Evolutionary conservation across 1,140 invertebrate species (phyloP).

Genomic region (Brachionus plicatilis): DNA sequence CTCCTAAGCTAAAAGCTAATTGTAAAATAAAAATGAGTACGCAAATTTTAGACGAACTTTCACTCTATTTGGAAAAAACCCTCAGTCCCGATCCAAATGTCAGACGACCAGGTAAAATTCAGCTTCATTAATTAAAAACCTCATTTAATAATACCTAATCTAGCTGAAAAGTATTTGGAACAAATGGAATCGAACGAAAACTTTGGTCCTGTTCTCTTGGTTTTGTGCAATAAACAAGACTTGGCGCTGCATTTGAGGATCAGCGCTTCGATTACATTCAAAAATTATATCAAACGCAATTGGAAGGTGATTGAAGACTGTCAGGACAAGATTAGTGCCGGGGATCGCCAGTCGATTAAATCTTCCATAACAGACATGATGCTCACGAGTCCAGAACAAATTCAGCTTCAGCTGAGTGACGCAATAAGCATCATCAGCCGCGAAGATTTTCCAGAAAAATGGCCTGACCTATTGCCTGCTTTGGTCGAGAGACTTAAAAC

Average conservation of each 20-base stretch:
- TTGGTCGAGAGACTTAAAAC: constrained; percentile 68
- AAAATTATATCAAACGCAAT: constrained; percentile 91
- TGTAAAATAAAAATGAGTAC: constrained; percentile 58
- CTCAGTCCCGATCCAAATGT: constrained; percentile 74
- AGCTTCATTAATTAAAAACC: background rate
- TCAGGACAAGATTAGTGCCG: constrained; percentile 70
- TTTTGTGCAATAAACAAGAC: constrained; percentile 75
- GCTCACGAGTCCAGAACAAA: constrained; percentile 77
- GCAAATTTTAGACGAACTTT: constrained; percentile 70
- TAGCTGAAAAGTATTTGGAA: constrained; percentile 83
- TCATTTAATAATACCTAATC: background rate
- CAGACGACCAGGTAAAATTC: constrained; percentile 55
- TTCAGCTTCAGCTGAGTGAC: constrained; percentile 90
- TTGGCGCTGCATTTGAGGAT: constrained; percentile 72
- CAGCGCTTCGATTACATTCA: constrained; percentile 84
- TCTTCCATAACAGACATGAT: constrained; percentile 81
- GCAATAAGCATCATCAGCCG: constrained; percentile 88
- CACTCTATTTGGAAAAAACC: constrained; percentile 77
- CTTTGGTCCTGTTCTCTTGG: constrained; percentile 72
- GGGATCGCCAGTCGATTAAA: constrained; percentile 75
- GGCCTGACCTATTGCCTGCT: constrained; percentile 79
- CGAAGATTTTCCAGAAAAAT: constrained; percentile 87
- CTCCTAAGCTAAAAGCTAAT: constrained; percentile 26
- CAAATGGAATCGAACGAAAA: constrained; percentile 82
- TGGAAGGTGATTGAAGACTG: constrained; percentile 73